Percentiles rank a stretch among this genome's conserved stretches.
These are phyloP conservation scores for Upupa epops DNA, from an alignment of 2,113 vertebrate genomes.

Conservation along the genomic window DNA sequence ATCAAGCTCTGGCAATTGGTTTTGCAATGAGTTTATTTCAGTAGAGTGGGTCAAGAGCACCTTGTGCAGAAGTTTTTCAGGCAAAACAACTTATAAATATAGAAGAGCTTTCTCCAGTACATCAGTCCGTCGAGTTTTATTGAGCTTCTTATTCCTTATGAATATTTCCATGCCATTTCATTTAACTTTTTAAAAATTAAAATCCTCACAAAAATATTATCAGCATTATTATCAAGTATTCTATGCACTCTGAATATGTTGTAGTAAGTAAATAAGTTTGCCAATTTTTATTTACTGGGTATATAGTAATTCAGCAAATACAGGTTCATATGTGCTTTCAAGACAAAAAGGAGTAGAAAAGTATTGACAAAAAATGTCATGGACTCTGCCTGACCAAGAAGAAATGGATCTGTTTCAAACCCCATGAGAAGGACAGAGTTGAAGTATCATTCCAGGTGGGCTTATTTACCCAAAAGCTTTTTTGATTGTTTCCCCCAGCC, in stretches of 20 bases:
- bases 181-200: neutral
- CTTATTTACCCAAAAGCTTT: neutral
- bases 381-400: neutral
- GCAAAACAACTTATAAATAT: neutral
- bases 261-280: neutral
- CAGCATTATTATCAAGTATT: neutral
- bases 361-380: slow-evolving; percentile 6
- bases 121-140: neutral
- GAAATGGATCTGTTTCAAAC: slow-evolving; percentile 13
- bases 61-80: neutral
- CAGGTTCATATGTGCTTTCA: slow-evolving; percentile 3
- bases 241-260: neutral
- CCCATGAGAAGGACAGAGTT: neutral
- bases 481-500: too few relatives aligned
- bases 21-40: neutral
- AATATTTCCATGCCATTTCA: neutral
- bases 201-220: neutral
- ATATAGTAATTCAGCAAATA: neutral
- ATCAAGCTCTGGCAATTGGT: neutral
- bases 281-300: neutral
- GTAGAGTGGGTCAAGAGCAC: neutral
- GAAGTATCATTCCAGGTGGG: neutral
- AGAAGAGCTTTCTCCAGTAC: neutral
- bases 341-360: neutral
- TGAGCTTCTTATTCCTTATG: neutral